phyloP scores from a whole-genome alignment of 2,888 invertebrate species.

The Lissocephala sabroskyi region DNA sequence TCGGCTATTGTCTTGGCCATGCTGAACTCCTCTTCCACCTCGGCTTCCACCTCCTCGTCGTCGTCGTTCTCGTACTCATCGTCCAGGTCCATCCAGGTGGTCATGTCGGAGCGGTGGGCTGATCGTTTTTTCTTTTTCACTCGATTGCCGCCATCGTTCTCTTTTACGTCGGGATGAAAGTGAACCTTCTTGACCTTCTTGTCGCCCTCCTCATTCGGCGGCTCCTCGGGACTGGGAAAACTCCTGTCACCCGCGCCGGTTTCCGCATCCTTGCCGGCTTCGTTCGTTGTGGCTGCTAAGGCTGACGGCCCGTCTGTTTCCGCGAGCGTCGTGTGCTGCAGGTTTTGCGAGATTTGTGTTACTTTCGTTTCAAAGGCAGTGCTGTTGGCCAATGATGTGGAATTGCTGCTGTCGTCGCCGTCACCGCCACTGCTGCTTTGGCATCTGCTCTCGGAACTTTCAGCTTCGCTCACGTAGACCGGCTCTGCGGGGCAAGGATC shows the following conservation, averaged over 20 bases:
- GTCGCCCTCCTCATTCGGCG: too few species aligned
- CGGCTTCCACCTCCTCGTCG: constrained; percentile 34
- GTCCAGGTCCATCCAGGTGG: constrained; percentile 39
- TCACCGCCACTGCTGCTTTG: constrained; percentile 10
- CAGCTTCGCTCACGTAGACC: constrained; percentile 13
- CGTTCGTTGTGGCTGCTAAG: constrained; percentile 1
- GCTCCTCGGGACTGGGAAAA: constrained; percentile 7
- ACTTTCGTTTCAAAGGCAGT: constrained; percentile 66
- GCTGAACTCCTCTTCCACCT: constrained; percentile 55
- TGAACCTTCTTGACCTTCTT: constrained; percentile 50
- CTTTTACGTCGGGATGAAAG: constrained; percentile 62
- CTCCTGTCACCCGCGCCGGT: constrained; percentile 19
- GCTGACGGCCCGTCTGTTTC: constrained; percentile 24
- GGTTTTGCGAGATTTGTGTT: constrained; percentile 65
- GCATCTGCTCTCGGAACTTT: constrained; percentile 16
- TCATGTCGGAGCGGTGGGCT: neutral
- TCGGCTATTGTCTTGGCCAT: constrained; percentile 55
- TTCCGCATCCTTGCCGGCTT: too few species aligned
- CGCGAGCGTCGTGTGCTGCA: constrained; percentile 65
- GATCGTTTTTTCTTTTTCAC: constrained; percentile 45
- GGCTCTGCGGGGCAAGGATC: too few species aligned
- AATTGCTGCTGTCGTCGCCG: constrained; percentile 19
- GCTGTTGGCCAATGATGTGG: constrained; percentile 17
- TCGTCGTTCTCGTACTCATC: constrained; percentile 16
- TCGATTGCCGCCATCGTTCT: constrained; percentile 57